Conservation (phyloP, 2,113 vertebrate species). For the Herpailurus yagouaroundi region DNA sequence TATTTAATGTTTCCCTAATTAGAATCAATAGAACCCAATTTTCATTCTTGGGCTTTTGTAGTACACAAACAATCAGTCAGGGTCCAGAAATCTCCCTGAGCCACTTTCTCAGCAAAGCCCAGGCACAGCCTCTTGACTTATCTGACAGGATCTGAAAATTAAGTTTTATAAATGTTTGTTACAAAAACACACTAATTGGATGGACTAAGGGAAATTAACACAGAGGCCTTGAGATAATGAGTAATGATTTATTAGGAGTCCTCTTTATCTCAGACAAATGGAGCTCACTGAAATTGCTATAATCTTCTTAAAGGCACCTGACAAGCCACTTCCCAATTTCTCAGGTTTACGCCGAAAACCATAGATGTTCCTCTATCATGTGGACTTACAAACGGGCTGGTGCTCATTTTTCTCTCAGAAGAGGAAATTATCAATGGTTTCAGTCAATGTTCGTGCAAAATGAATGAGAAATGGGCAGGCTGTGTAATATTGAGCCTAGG, state of each 20-base stretch:
- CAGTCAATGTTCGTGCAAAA: slow-evolving; percentile 77
- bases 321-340: slow-evolving; percentile 73
- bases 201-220: slow-evolving; percentile 77
- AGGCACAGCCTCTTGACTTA: slow-evolving; percentile 73
- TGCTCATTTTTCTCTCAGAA: slow-evolving; percentile 44
- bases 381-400: slow-evolving; percentile 9
- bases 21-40: slow-evolving; percentile 99
- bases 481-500: slow-evolving; percentile 75
- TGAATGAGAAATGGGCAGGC: slow-evolving; percentile 83
- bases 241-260: slow-evolving; percentile 81
- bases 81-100: slow-evolving; percentile 84
- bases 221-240: slow-evolving; percentile 79
- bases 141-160: slow-evolving; percentile 82
- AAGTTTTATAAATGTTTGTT: slow-evolving; percentile 84
- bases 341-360: slow-evolving; percentile 71
- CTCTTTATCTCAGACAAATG: slow-evolving; percentile 78
- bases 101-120: slow-evolving; percentile 65
- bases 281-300: slow-evolving; percentile 78
- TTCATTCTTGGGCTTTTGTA: slow-evolving; percentile 91
- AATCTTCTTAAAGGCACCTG: slow-evolving; percentile 80
- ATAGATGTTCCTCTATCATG: slow-evolving; percentile 37
- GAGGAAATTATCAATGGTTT: slow-evolving; percentile 74
- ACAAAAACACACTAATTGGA: slow-evolving; percentile 82
- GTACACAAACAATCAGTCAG: slow-evolving; percentile 91
- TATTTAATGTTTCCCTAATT: slow-evolving; percentile 99